phyloP scores from a whole-genome alignment of 2,113 vertebrate species.

The Charina bottae region DNA sequence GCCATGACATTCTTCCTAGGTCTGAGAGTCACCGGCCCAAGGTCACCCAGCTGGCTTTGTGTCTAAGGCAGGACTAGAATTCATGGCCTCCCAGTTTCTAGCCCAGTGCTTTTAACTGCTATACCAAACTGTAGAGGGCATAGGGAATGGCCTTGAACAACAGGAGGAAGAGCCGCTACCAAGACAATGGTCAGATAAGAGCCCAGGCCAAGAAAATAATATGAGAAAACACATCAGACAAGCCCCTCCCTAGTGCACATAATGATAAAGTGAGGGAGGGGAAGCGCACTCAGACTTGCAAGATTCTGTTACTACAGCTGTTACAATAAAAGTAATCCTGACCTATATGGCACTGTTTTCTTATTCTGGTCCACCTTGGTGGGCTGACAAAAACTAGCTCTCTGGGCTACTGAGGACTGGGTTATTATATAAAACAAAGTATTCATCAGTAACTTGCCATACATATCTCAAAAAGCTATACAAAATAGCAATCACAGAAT shows the following conservation, averaged over 20 bases:
- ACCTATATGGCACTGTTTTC: not conserved
- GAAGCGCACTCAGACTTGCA: not conserved
- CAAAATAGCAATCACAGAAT: not conserved
- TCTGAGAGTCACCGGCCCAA: no score
- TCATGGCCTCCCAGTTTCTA: no score
- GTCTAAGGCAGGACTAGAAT: no score
- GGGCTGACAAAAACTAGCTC: not conserved
- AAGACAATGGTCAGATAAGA: not conserved
- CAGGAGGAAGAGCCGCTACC: not conserved
- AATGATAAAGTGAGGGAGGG: not conserved
- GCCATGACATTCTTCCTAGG: no score
- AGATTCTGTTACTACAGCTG: not conserved
- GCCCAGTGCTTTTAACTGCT: not conserved
- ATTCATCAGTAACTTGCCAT: not conserved
- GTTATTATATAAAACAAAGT: not conserved
- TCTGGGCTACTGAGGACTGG: not conserved
- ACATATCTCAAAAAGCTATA: not conserved
- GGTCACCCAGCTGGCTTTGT: no score
- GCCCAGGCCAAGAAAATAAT: not conserved
- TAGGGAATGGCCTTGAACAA: not conserved
- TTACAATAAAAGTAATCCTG: not conserved
- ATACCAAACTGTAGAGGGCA: not conserved
- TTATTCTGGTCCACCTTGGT: not conserved
- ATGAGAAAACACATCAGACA: not conserved
- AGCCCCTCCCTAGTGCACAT: not conserved